Base-by-base conservation (phyloP, 2,888 invertebrate genomes). In the Euclidia mi region DNA sequence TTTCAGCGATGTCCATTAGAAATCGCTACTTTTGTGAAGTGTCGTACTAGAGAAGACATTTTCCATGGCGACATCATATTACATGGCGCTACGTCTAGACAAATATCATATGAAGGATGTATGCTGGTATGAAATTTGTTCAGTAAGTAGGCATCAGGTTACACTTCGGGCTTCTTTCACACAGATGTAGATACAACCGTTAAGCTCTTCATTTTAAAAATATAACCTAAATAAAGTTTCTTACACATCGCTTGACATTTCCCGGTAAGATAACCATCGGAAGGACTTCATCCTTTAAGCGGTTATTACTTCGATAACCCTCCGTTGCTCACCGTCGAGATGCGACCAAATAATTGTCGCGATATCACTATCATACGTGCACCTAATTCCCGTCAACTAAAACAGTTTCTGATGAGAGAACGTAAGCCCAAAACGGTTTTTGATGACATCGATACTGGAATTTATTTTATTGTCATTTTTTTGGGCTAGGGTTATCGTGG, bases 261-360 rank as follows among this genome's bases (percentile, higher is more conserved):
- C 25, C 18, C n/a, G n/a, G n/a, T n/a, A 7, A 28, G 57, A 57
- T 48, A 37, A 50, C 67, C 60, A 56, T 57, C 48, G 52, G 64
- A 76, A 50, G 35, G 64, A 56, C n/a, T n/a, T 44, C 66, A 77
- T 72, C 71, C 85, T 75, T 83, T 57, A 64, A 74, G 31, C 63
- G 60, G 72, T 77, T 78, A 78, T 86, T 84, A 81, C 73, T 70
- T 64, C 63, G 69, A 64, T 72, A 71, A 60, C 70, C 65, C 67
- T 67, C 69, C 76, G 78, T 82, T 82, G 77, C n/a, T n/a, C 46
- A 57, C 52, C n/a, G n/a, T n/a, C 75, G 73, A 63, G 69, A 55
- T 62, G 77, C 75, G 81, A 78, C 49, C 60, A 56, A 71, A 65
- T 76, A 70, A 65, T 75, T 72, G 65, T 48, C 41, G 32, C 14